Evolutionary conservation across 2,888 invertebrate species (phyloP).

Genomic region (Julus scandinavius): DNA sequence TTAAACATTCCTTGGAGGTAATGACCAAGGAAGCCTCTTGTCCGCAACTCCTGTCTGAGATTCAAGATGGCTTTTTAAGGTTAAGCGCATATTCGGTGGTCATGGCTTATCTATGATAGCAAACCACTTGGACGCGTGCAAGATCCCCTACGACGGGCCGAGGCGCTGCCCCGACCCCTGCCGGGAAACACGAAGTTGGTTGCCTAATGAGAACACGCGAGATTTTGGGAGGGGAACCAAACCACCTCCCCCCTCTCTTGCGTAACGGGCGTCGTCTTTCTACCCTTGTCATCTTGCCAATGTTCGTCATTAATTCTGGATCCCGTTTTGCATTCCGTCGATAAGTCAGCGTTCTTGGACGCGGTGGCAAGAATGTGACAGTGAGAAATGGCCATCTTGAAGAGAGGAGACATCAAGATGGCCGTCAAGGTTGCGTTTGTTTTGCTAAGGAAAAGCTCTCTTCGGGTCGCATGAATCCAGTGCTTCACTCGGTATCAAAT

Average conservation of each 20-base stretch:
- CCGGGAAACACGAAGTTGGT: constrained; percentile 14
- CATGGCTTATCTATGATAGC: background rate
- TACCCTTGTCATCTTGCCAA: constrained; percentile 32
- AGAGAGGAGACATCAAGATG: background rate
- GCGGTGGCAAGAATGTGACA: constrained; percentile 34
- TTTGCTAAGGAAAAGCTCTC: too few relatives aligned
- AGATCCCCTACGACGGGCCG: background rate
- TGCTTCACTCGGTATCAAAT: too few relatives aligned
- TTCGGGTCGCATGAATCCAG: background rate
- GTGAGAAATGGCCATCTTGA: constrained; percentile 22
- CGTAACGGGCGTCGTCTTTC: constrained; percentile 37
- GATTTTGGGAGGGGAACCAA: constrained; percentile 7
- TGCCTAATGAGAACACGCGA: constrained; percentile 36
- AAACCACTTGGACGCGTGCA: constrained; percentile 4
- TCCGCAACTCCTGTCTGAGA: constrained; percentile 12
- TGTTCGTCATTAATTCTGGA: constrained; percentile 29
- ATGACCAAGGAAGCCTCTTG: background rate
- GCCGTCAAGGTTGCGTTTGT: background rate
- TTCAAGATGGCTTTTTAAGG: background rate
- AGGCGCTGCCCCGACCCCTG: background rate
- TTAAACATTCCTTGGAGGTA: background rate
- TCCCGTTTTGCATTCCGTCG: constrained; percentile 36
- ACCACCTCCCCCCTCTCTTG: background rate
- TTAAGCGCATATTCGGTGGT: background rate
- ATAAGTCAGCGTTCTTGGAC: constrained; percentile 17